Conservation (phyloP, 2,888 invertebrate genomes). For the Lampropteryx suffumata region DNA sequence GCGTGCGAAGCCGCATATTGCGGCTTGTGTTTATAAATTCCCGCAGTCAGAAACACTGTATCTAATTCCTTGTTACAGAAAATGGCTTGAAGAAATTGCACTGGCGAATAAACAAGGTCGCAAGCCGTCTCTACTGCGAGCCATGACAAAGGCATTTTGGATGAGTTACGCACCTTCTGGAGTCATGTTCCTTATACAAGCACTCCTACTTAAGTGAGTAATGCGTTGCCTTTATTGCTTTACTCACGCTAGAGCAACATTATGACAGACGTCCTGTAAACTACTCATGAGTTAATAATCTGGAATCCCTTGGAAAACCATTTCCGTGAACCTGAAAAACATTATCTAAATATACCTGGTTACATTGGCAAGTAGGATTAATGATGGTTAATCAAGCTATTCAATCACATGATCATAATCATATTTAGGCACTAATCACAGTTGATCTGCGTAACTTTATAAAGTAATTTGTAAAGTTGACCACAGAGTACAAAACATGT, state of each 20-base stretch:
- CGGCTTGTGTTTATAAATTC: too few species aligned
- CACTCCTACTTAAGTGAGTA: constrained; percentile 76
- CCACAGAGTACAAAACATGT: too few species aligned
- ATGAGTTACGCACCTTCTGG: constrained; percentile 86
- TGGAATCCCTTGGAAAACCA: neutral
- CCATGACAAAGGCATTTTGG: constrained; percentile 86
- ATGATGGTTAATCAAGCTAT: neutral
- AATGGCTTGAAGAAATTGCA: constrained; percentile 86
- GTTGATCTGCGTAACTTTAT: too few species aligned
- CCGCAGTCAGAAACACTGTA: neutral
- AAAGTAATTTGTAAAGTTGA: too few species aligned
- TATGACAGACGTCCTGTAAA: constrained; percentile 18
- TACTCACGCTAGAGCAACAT: constrained; percentile 42
- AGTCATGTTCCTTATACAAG: constrained; percentile 83
- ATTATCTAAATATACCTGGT: neutral
- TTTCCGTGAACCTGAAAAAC: constrained; percentile 7
- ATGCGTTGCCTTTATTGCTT: constrained; percentile 34
- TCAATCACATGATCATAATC: too few species aligned
- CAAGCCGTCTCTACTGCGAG: constrained; percentile 85
- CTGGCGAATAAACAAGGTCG: constrained; percentile 79
- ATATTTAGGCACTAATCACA: too few species aligned
- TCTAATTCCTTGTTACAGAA: constrained; percentile 69
- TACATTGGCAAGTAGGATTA: neutral
- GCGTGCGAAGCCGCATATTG: too few species aligned
- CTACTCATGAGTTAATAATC: neutral